phyloP scores from a whole-genome alignment of 1,140 invertebrate species.

The Aphis gossypii region DNA sequence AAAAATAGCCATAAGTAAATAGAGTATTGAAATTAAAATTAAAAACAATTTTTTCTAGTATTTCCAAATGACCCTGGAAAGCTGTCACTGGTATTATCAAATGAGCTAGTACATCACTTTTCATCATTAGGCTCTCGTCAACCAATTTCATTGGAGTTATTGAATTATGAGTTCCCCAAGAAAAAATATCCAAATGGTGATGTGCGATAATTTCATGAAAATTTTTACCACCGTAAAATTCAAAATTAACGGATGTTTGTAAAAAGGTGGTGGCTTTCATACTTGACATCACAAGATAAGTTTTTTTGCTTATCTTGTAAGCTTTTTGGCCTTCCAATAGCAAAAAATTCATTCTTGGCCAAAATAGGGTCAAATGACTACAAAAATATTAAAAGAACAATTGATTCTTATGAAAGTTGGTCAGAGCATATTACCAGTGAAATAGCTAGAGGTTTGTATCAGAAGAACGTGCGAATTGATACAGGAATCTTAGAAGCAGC shows the following conservation, averaged over 20 bases:
- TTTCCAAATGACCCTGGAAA: not conserved
- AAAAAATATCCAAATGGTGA: not conserved
- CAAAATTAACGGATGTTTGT: not conserved
- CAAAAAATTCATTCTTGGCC: not conserved
- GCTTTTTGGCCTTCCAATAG: slow-evolving; percentile 12
- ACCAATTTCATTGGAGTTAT: not conserved
- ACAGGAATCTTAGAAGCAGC: not conserved
- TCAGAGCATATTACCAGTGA: not conserved
- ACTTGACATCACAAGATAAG: not conserved
- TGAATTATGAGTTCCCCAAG: not conserved
- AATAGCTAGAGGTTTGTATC: not conserved
- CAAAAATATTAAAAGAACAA: slow-evolving; percentile 13
- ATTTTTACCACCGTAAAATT: not conserved
- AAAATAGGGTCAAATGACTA: not conserved
- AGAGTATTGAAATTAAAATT: not conserved
- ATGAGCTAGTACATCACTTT: not conserved
- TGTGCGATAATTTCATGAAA: not conserved
- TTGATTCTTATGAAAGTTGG: not conserved
- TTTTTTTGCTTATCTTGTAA: slow-evolving; percentile 3
- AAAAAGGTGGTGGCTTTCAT: not conserved
- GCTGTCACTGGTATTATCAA: not conserved
- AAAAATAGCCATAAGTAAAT: too few relatives aligned
- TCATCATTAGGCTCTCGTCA: not conserved
- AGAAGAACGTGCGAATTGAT: not conserved
- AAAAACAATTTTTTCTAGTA: slow-evolving; percentile 11